Evolutionary conservation across 2,113 vertebrate species (phyloP), one percentile per base, ranked within the genome.

Genomic region (Agapornis roseicollis): DNA sequence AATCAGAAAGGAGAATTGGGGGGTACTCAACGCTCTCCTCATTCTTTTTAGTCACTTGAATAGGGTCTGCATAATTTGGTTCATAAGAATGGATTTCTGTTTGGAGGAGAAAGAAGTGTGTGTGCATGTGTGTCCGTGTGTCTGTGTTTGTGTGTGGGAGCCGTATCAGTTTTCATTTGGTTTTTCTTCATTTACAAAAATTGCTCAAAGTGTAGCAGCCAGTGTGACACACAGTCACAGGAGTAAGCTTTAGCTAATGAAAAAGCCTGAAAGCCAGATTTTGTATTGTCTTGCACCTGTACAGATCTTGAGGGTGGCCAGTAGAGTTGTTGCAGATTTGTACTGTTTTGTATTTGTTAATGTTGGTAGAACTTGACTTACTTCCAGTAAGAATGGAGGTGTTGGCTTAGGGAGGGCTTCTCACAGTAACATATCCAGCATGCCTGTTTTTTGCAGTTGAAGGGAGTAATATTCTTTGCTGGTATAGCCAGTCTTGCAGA

Each of bases 21-120:
- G 52, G 53, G 76, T 41, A 58, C 37, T 88, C 68, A 93, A 77
- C 69, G 80, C 44, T 80, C 2, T 56, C 39, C 55, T 94, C 52
- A 35, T 90, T 91, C 79, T 71, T 94, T 93, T 88, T 53, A 64
- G 60, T 78, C 88, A 76, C 76, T 94, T 93, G 76, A 93, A 88
- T 61, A 74, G 64, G 50, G 47, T 90, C 60, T 96, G 90, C 77
- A 33, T 83, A 71, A 90, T 90, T 88, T 84, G 61, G 37, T 84
- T 72, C 28, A 24, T 69, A 39, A 90, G 77, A 94, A 92, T 61
- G 65, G 56, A 65, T 87, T 87, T 92, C 47, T 94, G 24, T 89
- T 84, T 68, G 52, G 33, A 82, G 65, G 58, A 87, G 80, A 78
- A 71, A 78, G 56, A 77, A 85, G 49, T 10, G 46, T 71, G 49